Evolutionary conservation across 1,140 invertebrate genomes (phyloP).

Genomic region (Drosophila navojoa): DNA sequence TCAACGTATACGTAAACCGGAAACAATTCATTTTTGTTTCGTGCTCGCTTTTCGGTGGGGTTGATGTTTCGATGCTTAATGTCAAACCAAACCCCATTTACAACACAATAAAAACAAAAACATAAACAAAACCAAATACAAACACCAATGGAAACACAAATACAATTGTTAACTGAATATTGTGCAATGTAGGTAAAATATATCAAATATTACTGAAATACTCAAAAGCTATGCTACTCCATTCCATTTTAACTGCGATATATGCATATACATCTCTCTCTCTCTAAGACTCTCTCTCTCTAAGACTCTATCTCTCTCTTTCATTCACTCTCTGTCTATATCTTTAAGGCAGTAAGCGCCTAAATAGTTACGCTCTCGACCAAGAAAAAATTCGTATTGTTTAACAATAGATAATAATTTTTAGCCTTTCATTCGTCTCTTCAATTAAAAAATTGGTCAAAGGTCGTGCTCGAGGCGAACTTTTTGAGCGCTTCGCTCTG

Average conservation of each 20-base stretch:
- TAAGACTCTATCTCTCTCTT: not conserved
- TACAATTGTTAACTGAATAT: constrained; percentile 23
- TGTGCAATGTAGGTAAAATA: constrained; percentile 71
- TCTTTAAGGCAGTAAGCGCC: constrained; percentile 30
- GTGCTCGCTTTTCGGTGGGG: constrained; percentile 34
- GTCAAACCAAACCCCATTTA: constrained; percentile 26
- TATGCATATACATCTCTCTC: constrained; percentile 22
- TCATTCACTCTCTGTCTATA: not conserved
- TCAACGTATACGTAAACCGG: constrained; percentile 36
- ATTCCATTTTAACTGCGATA: constrained; percentile 29
- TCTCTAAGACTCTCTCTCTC: not conserved
- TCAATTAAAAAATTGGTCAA: constrained; percentile 29
- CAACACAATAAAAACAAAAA: constrained; percentile 12
- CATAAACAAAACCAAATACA: constrained; percentile 26
- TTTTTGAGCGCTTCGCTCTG: constrained; percentile 56
- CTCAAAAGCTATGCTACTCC: constrained; percentile 36
- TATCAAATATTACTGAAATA: constrained; percentile 39
- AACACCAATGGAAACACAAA: constrained; percentile 42
- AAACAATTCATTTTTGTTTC: constrained; percentile 52
- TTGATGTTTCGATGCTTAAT: constrained; percentile 28
- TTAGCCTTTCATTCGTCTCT: constrained; percentile 1
- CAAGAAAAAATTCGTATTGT: constrained; percentile 14
- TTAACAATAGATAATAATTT: constrained; percentile 42
- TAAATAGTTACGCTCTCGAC: constrained; percentile 46
- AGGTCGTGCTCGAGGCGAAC: constrained; percentile 27